Conservation (phyloP, 2,113 vertebrate species). For the Chamaea fasciata region DNA sequence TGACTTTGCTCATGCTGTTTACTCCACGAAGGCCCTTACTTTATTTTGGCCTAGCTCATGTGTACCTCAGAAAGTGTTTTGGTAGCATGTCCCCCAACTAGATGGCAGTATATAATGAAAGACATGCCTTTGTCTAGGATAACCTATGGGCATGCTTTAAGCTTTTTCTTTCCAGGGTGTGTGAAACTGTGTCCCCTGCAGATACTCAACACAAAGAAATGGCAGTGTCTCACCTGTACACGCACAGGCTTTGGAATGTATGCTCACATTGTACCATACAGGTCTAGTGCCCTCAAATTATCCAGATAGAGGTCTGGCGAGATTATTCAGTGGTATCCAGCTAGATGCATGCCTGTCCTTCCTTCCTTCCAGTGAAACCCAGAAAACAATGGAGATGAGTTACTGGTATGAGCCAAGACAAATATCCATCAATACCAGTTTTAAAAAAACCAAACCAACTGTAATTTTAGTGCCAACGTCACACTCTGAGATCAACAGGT, state of each 20-base stretch:
- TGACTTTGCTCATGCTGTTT: not conserved
- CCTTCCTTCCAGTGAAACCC: not conserved
- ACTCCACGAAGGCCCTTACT: not conserved
- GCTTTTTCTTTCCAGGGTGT: not conserved
- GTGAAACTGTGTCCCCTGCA: not conserved
- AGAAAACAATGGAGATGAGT: not conserved
- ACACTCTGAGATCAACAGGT: not conserved
- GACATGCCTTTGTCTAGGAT: not conserved
- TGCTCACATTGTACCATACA: not conserved
- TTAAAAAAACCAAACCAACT: not conserved
- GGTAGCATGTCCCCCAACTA: not conserved
- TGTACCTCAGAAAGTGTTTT: not conserved
- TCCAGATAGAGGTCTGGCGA: not conserved
- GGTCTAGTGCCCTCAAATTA: not conserved
- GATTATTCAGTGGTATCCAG: not conserved
- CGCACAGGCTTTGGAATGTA: not conserved
- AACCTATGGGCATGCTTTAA: not conserved
- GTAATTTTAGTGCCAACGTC: not conserved
- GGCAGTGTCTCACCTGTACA: not conserved
- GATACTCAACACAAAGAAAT: not conserved
- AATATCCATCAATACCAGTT: not conserved
- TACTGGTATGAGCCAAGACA: not conserved
- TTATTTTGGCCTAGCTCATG: not conserved
- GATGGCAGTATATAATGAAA: not conserved
- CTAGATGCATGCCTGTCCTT: not conserved